Percentiles rank a stretch among this genome's conserved stretches.
Evolutionary conservation across 1,140 invertebrate species (phyloP).

Genomic region (Limonius californicus): DNA sequence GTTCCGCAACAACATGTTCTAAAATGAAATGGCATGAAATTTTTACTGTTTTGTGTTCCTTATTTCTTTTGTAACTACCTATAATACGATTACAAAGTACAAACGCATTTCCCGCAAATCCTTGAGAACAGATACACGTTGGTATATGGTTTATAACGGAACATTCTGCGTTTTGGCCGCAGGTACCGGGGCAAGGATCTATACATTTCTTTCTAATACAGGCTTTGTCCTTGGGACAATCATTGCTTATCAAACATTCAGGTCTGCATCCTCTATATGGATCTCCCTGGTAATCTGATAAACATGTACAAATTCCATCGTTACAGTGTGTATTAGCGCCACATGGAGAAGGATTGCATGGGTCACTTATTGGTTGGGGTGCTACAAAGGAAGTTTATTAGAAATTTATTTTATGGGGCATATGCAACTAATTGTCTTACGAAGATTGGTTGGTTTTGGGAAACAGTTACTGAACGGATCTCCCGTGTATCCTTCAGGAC

Average conservation of each 20-base stretch:
- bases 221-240: slow-evolving; percentile 67
- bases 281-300: slow-evolving; percentile 62
- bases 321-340: slow-evolving; percentile 74
- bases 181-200: slow-evolving; percentile 67
- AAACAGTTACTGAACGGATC: slow-evolving; percentile 59
- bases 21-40: slow-evolving; percentile 39
- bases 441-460: slow-evolving; percentile 50
- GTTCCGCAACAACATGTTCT: slow-evolving; percentile 47
- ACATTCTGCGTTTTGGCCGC: slow-evolving; percentile 69
- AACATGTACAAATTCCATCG: slow-evolving; percentile 60
- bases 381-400: neutral
- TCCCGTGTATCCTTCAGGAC: slow-evolving; percentile 55
- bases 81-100: slow-evolving; percentile 48
- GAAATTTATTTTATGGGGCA: slow-evolving; percentile 2
- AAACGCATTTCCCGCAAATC: slow-evolving; percentile 69
- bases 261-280: slow-evolving; percentile 60
- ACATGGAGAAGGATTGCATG: slow-evolving; percentile 73
- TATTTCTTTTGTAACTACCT: neutral
- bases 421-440: too few relatives aligned
- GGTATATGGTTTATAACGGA: slow-evolving; percentile 71
- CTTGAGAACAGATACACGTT: slow-evolving; percentile 64
- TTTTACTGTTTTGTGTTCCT: too few relatives aligned
- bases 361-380: slow-evolving; percentile 39
- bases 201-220: slow-evolving; percentile 67
- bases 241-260: slow-evolving; percentile 68